Percentiles rank a stretch among this genome's conserved stretches.
Conservation (phyloP, 2,113 vertebrate genomes). For the Donacobius atricapilla region DNA sequence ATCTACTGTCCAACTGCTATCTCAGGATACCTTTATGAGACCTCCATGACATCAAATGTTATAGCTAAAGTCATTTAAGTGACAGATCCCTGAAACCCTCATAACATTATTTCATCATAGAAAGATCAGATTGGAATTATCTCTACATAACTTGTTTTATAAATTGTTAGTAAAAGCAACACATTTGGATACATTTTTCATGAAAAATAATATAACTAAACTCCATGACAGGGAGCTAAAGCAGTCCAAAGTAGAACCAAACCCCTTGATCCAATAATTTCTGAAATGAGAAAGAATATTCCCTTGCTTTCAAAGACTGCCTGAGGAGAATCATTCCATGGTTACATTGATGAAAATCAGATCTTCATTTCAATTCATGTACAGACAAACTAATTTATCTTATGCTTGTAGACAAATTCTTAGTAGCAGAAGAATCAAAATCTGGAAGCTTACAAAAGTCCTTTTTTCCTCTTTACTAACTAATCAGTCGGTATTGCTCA, state of each 20-base stretch:
- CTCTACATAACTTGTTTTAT: not conserved
- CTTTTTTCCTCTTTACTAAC: not conserved
- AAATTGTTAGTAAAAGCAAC: not conserved
- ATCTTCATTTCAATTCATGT: conserved; percentile 56
- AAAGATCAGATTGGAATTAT: not conserved
- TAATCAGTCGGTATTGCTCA: conserved; percentile 11
- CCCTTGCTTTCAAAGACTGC: conserved; percentile 7
- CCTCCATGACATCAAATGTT: not conserved
- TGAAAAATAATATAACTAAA: not conserved
- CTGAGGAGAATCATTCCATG: conserved; percentile 32
- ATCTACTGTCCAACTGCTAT: not conserved
- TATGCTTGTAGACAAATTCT: not conserved
- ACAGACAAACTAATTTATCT: conserved; percentile 21
- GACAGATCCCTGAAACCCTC: not conserved
- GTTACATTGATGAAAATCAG: conserved; percentile 29
- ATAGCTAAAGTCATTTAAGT: not conserved
- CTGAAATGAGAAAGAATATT: not conserved
- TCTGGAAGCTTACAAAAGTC: not conserved
- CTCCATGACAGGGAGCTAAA: not conserved
- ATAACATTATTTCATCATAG: not conserved
- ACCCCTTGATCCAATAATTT: not conserved
- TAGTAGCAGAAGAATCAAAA: not conserved
- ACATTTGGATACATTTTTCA: not conserved
- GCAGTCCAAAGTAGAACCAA: not conserved
- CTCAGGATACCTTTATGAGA: not conserved